Evolutionary conservation across 2,113 vertebrate species (phyloP).

Genomic region (Hylia prasina): DNA sequence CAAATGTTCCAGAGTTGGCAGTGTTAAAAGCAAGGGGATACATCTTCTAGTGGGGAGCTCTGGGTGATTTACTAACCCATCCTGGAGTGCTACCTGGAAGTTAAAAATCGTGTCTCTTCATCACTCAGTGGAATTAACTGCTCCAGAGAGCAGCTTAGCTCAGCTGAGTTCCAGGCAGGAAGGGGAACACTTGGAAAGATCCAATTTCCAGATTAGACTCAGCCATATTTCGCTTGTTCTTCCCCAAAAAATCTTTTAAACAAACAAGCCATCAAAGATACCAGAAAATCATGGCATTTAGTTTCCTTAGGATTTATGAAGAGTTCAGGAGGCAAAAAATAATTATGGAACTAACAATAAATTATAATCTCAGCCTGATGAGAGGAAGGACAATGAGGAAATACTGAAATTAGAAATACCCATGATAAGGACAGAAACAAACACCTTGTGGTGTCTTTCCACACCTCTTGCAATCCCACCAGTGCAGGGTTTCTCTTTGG

Average conservation of each 20-base stretch:
- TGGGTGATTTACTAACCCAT: conserved; percentile 24
- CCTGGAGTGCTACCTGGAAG: not conserved
- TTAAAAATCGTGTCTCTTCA: not conserved
- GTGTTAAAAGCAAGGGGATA: not conserved
- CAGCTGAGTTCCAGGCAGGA: not conserved
- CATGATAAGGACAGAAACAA: not conserved
- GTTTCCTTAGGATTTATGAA: not conserved
- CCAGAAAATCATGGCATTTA: not conserved
- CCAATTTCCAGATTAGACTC: not conserved
- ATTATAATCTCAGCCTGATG: not conserved
- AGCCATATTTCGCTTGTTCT: not conserved
- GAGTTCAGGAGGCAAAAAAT: not conserved
- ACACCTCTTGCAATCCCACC: not conserved
- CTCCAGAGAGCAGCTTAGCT: not conserved
- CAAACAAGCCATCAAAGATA: not conserved
- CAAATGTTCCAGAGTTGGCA: not conserved
- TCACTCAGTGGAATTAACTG: not conserved
- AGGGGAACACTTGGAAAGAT: not conserved
- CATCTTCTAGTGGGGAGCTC: not conserved
- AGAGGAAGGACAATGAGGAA: not conserved
- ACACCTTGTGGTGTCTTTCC: not conserved
- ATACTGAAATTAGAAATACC: not conserved
- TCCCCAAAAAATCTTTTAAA: not conserved
- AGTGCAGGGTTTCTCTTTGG: not conserved
- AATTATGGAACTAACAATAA: not conserved